These are phyloP conservation scores for Thera britannica DNA, from an alignment of 2,888 invertebrate genomes.

Conservation along the genomic window DNA sequence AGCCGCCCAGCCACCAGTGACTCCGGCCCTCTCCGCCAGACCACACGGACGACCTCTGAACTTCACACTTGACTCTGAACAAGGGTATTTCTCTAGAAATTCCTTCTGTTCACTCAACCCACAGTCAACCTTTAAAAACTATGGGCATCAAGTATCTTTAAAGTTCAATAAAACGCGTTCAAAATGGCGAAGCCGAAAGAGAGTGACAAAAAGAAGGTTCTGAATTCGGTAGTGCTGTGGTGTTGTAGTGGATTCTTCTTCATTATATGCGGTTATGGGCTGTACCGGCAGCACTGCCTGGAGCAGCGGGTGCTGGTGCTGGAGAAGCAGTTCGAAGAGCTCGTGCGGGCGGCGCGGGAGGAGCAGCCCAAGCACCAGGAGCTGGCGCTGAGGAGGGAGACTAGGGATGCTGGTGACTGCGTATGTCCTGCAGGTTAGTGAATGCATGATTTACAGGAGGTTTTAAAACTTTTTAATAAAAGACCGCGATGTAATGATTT, in stretches of 20 bases:
- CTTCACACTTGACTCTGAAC: conserved; percentile 52
- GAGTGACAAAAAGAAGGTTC: conserved; percentile 58
- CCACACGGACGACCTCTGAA: conserved; percentile 49
- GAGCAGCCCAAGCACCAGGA: conserved; percentile 45
- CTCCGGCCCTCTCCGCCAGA: conserved; percentile 43
- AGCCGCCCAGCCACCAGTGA: conserved; percentile 50
- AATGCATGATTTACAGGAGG: background rate
- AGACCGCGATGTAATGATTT: background rate
- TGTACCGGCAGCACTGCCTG: conserved; percentile 71
- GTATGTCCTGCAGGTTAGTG: conserved; percentile 77
- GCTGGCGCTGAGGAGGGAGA: conserved; percentile 60
- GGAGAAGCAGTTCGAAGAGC: conserved; percentile 61
- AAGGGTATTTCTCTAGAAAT: conserved; percentile 16
- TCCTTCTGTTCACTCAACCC: background rate
- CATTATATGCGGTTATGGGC: conserved; percentile 67
- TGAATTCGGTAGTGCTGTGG: conserved; percentile 75
- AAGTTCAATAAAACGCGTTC: background rate
- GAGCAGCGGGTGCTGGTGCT: conserved; percentile 69
- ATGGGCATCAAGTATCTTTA: conserved; percentile 6
- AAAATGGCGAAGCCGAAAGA: conserved; percentile 66
- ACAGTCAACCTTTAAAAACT: background rate
- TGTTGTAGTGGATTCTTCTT: conserved; percentile 73
- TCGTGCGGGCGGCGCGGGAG: conserved; percentile 43
- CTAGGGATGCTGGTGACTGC: conserved; percentile 73
- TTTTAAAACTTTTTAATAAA: background rate